Evolutionary conservation across 2,797 vertebrate species (phyloP).

Genomic region (Danionella dracula): DNA sequence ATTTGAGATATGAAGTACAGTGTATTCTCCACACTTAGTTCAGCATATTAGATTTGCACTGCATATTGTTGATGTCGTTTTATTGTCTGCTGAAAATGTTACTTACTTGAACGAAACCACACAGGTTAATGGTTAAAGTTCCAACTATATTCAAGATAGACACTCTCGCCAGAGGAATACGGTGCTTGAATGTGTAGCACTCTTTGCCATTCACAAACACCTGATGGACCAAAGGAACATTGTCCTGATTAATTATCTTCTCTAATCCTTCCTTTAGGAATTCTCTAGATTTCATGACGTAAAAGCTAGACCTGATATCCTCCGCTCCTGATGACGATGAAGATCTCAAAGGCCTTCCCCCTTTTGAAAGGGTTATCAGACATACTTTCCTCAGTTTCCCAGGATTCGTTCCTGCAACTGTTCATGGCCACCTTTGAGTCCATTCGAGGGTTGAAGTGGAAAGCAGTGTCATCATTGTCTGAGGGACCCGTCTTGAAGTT

Average conservation of each 20-base stretch:
- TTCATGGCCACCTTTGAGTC: background rate
- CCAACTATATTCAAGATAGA: background rate
- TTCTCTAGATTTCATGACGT: too few relatives aligned
- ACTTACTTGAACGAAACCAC: conserved; percentile 20
- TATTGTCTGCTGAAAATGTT: background rate
- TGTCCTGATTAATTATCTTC: background rate
- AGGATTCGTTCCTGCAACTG: background rate
- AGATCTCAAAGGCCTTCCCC: background rate
- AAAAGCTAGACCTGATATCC: background rate
- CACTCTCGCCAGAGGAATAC: conserved; percentile 14
- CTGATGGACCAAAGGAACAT: background rate
- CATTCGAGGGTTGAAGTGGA: background rate
- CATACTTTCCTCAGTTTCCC: conserved; percentile 11
- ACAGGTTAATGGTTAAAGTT: background rate
- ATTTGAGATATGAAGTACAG: too few relatives aligned
- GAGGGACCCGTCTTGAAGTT: conserved; percentile 4
- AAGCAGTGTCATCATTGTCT: background rate
- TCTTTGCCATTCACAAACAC: background rate
- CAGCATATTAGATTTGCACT: background rate
- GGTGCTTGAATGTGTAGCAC: conserved; percentile 12
- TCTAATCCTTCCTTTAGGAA: background rate
- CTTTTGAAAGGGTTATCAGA: background rate
- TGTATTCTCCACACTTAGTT: background rate
- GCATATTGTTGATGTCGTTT: background rate
- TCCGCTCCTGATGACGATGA: background rate